Evolutionary conservation across 2,113 vertebrate genomes (phyloP).

Genomic region (Cnemophilus loriae): DNA sequence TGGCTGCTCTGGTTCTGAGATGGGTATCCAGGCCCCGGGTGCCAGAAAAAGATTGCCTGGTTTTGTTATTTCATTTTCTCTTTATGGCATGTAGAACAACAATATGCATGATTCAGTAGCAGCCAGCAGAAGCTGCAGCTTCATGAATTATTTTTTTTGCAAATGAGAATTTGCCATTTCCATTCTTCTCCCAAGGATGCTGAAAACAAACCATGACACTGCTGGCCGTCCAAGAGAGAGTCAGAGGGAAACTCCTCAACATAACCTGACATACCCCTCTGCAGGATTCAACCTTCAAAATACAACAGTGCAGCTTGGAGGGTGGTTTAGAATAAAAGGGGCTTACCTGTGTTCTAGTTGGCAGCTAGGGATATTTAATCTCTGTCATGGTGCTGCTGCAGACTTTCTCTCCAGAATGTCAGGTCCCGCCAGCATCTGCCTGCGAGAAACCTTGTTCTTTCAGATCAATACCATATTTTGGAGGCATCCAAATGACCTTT

Average conservation of each 20-base stretch:
- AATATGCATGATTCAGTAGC: background rate
- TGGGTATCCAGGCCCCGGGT: background rate
- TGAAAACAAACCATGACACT: background rate
- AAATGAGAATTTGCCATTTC: background rate
- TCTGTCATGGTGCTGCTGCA: background rate
- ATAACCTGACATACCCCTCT: background rate
- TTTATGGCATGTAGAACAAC: background rate
- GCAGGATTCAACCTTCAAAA: background rate
- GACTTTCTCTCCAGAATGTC: background rate
- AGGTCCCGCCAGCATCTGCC: background rate
- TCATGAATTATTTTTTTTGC: constrained; percentile 1
- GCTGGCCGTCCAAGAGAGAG: background rate
- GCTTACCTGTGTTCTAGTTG: background rate
- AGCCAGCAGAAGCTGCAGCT: background rate
- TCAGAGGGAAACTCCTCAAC: background rate
- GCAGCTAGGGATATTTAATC: background rate
- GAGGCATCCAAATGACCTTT: constrained; percentile 9
- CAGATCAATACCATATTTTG: background rate
- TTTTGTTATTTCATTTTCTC: background rate
- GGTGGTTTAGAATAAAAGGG: background rate
- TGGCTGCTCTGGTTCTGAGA: background rate
- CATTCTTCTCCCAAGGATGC: background rate
- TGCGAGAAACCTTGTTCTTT: background rate
- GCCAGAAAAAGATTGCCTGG: background rate
- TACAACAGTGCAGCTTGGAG: background rate